These are phyloP conservation scores for Drosophila mulleri DNA, from an alignment of 2,888 invertebrate species.

Conservation along the genomic window DNA sequence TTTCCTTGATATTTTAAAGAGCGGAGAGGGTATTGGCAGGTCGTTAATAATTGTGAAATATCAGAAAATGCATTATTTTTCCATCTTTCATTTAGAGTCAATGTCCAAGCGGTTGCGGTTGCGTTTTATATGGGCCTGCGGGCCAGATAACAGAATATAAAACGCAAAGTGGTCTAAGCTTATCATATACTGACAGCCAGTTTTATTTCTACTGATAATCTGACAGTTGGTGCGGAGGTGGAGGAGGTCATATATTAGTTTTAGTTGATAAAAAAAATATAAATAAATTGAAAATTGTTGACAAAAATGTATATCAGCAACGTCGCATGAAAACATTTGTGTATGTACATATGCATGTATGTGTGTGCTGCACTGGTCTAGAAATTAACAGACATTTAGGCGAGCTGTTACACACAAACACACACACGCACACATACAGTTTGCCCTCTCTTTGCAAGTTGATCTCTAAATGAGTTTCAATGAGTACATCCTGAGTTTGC, in stretches of 20 bases:
- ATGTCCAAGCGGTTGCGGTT: conserved; percentile 1
- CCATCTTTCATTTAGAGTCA: conserved; percentile 2
- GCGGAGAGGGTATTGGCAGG: neutral
- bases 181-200: conserved; percentile 23
- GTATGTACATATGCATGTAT: neutral
- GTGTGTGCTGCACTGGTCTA: neutral
- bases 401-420: conserved; percentile 1
- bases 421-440: neutral
- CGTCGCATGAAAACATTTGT: neutral
- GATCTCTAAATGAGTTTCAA: conserved; percentile 50
- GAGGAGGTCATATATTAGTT: conserved; percentile 47
- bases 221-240: conserved; percentile 10
- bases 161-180: conserved; percentile 20
- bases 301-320: conserved; percentile 4
- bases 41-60: neutral
- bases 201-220: conserved; percentile 37
- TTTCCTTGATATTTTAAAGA: neutral
- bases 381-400: conserved; percentile 17
- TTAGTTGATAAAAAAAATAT: conserved; percentile 41
- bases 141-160: conserved; percentile 33
- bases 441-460: conserved; percentile 17
- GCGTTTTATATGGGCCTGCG: conserved; percentile 32
- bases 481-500: conserved; percentile 58
- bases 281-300: conserved; percentile 13
- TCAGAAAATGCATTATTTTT: neutral